phyloP scores from a whole-genome alignment of 2,888 invertebrate genomes.

The Xanthia togata region DNA sequence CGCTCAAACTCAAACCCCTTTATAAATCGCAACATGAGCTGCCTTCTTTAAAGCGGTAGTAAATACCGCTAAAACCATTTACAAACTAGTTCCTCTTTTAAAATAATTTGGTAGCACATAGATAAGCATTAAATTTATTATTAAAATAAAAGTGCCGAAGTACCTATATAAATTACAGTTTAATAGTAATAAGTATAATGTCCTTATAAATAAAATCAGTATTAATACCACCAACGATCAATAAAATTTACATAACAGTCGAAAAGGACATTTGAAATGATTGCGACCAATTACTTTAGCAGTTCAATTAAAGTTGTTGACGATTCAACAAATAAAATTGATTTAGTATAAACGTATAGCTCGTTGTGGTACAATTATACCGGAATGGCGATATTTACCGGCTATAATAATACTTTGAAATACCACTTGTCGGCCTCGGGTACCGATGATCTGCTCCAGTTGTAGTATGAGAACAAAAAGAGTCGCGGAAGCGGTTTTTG shows the following conservation, averaged over 20 bases:
- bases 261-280: conserved; percentile 37
- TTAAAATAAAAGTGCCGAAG: not conserved
- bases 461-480: conserved; percentile 74
- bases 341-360: conserved; percentile 41
- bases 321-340: conserved; percentile 36
- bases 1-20: not conserved
- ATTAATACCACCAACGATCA: not conserved
- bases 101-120: conserved; percentile 8
- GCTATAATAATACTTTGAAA: conserved; percentile 70
- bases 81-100: not conserved
- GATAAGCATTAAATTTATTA: not conserved
- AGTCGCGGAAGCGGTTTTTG: conserved; percentile 75
- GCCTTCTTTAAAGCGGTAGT: not conserved
- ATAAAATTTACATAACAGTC: conserved; percentile 51
- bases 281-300: conserved; percentile 39
- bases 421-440: conserved; percentile 84
- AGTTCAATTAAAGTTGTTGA: conserved; percentile 46
- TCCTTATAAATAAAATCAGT: conserved; percentile 6
- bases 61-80: not conserved
- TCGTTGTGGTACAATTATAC: conserved; percentile 49
- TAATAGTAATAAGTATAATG: too few species aligned
- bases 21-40: not conserved
- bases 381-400: conserved; percentile 62
- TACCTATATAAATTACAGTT: not conserved
- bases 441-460: conserved; percentile 70